Base-by-base conservation (phyloP, 2,797 vertebrate genomes). In the Sebastes goodei region DNA sequence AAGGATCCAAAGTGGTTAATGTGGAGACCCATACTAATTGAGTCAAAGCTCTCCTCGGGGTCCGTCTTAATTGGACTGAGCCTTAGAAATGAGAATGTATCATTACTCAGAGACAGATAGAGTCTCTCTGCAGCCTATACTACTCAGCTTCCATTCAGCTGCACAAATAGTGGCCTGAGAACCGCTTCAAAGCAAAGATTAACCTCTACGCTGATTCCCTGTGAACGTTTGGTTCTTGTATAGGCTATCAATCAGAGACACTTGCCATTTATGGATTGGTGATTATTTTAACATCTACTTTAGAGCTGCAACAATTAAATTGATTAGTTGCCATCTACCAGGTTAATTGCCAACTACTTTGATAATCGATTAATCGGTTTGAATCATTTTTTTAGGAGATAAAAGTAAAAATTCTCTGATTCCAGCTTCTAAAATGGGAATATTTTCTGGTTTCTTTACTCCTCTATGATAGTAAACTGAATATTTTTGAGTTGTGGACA, bases 11-110 rank as follows among this genome's bases (percentile, higher is more conserved):
- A 84, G 90, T 89, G 92, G 91, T 88, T 90, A 88, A 92, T 92
- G 91, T 88, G 84, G 90, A 93, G 88, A 84, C 89, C 86, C 84
- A 62, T 82, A 80, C 93, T 95, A 94, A 94, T 93, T 85, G 92
- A 93, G 91, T 84, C 76, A 52, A 71, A 87, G 85, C 89, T 85
- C 82, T 92, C 94, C 89, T 88, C 78, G 52, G 94, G 94, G 92
- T 88, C 76, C 12, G 1, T 67, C 72, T 85, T 93, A 94, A 94
- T 95, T 95, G 91, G 91, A 90, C 87, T 70, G 89, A 92, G 92
- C 88, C 86, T 80, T 60, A 70, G 88, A 92, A 94, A 89, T 87
- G 86, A 93, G 84, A 92, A 80, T 85, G 82, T 88, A 93, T 93
- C 90, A 92, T 95, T 86, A 87, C 89, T 84, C 76, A 20, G 87